Conservation (phyloP, 2,797 vertebrate species). For the Syngnathus rostellatus region DNA sequence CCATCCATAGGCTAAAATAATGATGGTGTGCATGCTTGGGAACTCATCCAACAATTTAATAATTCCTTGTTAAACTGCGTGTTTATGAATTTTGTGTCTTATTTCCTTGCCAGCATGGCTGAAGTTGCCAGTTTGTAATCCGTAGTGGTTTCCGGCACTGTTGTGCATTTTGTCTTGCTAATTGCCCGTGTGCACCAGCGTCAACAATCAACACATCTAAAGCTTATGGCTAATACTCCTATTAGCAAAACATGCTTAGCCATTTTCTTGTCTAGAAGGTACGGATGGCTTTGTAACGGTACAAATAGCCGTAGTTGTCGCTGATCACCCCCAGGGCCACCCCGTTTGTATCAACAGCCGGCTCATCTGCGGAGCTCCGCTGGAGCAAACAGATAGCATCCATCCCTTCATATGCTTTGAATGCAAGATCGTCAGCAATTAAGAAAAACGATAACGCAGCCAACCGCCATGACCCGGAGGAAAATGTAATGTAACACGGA, state of each 20-base stretch:
- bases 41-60: slow-evolving; percentile 32
- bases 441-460: slow-evolving; percentile 30
- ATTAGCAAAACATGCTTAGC: slow-evolving; percentile 42
- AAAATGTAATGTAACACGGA: slow-evolving; percentile 21
- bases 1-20: too few species aligned
- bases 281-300: slow-evolving; percentile 46
- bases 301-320: slow-evolving; percentile 56
- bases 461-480: slow-evolving; percentile 32
- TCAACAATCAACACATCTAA: slow-evolving; percentile 48
- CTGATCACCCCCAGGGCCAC: slow-evolving; percentile 40
- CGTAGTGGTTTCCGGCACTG: too few species aligned
- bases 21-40: slow-evolving; percentile 8
- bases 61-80: too few species aligned
- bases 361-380: slow-evolving; percentile 44
- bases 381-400: slow-evolving; percentile 35
- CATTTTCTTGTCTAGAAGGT: slow-evolving; percentile 51
- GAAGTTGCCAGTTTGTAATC: too few species aligned
- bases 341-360: slow-evolving; percentile 33
- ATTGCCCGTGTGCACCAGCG: slow-evolving; percentile 1
- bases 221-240: slow-evolving; percentile 50
- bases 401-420: slow-evolving; percentile 36
- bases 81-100: too few species aligned
- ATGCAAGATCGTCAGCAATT: slow-evolving; percentile 44
- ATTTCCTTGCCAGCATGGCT: too few species aligned
- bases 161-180: slow-evolving; percentile 16